Conservation (phyloP, 2,113 vertebrate species). For the Colius striatus region DNA sequence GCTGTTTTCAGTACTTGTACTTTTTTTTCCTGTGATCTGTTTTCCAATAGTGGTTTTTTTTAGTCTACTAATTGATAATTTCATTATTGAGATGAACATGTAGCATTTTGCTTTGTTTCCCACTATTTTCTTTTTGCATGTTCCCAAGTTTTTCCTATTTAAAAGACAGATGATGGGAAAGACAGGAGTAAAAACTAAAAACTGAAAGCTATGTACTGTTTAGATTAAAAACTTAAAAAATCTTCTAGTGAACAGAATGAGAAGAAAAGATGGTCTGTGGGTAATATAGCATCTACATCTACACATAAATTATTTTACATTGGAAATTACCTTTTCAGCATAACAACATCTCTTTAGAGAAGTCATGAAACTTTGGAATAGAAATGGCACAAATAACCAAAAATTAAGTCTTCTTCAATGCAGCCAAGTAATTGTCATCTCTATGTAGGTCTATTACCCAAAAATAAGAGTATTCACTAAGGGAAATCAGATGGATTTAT, state of each 20-base stretch:
- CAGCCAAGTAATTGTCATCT: neutral
- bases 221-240: neutral
- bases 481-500: neutral
- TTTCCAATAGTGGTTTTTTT: neutral
- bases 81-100: neutral
- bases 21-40: neutral
- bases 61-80: neutral
- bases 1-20: neutral
- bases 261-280: neutral
- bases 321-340: neutral
- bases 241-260: neutral
- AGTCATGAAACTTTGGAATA: neutral
- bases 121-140: neutral
- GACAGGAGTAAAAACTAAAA: neutral
- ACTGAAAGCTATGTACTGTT: neutral
- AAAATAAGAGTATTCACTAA: neutral
- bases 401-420: neutral
- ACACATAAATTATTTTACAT: neutral
- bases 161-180: neutral
- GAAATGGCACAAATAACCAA: neutral
- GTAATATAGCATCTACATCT: neutral
- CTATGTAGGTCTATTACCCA: neutral
- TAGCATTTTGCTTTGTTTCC: neutral
- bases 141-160: neutral
- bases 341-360: neutral